Base-by-base conservation (phyloP, 1,140 invertebrate species). In the Platyscapa corneri region DNA sequence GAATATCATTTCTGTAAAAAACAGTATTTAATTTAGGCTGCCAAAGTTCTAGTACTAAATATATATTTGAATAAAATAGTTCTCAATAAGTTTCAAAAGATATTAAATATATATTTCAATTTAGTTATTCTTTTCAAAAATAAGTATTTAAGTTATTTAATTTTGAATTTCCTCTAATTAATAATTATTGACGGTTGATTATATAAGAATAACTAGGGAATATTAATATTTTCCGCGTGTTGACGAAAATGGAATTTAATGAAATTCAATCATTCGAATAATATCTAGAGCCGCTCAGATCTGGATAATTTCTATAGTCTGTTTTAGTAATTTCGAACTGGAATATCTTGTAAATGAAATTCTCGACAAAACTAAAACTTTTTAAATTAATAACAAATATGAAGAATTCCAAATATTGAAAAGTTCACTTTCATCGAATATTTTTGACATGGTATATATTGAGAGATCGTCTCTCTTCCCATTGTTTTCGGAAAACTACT, bases 301-400 rank as follows among this genome's bases (percentile, higher is more conserved):
- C 80, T 42, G 42, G 56, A 75, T 83, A 83, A 83, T 75, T 83
- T 83, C 82, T 83, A 76, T 75, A 53, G 39, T 76, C 46, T 60
- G 8, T 1, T 37, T 60, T 27, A 46, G 49, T 70, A 42, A 75
- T 75, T 75, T 53, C 30, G 14, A 14, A 12, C 3, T 37, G 53
- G 37, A 60, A 83, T 27, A 76, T 64, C 37, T 53, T 83, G 82
- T 83, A 83, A 83, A 75, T 75, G 70, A 83, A 83, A 83, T 75
- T 83, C 72, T n/a, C 37, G 14, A 34, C 53, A 42, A 64, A 75
- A 64, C 49, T 76, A 76, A 83, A 76, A 83, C 72, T 83, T 56
- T 37, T 72, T 30, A 27, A 83, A 83, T 83, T 75, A 75, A 76
- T 76, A 64, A 83, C 53, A 72, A 64, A 46, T 39, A 85, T 67